A percentile compares a stretch with the other conserved stretches of the same genome.
These are phyloP conservation scores for Gymnothorax javanicus DNA, from an alignment of 2,797 vertebrate genomes.

Conservation along the genomic window DNA sequence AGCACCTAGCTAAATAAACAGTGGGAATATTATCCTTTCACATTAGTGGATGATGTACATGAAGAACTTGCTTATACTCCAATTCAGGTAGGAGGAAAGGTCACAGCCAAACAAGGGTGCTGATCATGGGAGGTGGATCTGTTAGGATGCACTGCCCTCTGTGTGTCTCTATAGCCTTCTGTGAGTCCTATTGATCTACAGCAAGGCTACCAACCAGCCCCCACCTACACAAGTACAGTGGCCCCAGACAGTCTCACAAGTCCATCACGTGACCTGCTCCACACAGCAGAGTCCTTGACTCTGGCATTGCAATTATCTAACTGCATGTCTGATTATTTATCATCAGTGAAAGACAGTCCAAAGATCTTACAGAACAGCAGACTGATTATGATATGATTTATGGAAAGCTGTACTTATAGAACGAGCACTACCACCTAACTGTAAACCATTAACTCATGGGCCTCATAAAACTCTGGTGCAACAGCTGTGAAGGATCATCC, in stretches of 20 bases:
- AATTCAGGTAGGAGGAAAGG: not conserved
- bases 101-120: not conserved
- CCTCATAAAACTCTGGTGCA: not conserved
- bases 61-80: not conserved
- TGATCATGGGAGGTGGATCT: not conserved
- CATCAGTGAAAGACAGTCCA: not conserved
- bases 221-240: not conserved
- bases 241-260: not conserved
- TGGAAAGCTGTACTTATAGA: not conserved
- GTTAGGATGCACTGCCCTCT: not conserved
- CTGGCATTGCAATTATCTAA: not conserved
- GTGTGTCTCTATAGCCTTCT: not conserved
- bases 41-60: not conserved
- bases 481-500: not conserved
- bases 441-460: not conserved
- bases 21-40: too few relatives aligned
- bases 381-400: not conserved
- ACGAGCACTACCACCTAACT: not conserved
- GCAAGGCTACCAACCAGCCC: not conserved
- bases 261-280: not conserved
- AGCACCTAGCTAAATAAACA: too few relatives aligned
- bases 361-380: not conserved
- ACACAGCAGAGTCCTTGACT: constrained; percentile 13
- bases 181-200: constrained; percentile 12
- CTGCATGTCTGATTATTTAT: not conserved